phyloP scores from a whole-genome alignment of 2,888 invertebrate genomes.

The Drosophila pseudotalamancana region DNA sequence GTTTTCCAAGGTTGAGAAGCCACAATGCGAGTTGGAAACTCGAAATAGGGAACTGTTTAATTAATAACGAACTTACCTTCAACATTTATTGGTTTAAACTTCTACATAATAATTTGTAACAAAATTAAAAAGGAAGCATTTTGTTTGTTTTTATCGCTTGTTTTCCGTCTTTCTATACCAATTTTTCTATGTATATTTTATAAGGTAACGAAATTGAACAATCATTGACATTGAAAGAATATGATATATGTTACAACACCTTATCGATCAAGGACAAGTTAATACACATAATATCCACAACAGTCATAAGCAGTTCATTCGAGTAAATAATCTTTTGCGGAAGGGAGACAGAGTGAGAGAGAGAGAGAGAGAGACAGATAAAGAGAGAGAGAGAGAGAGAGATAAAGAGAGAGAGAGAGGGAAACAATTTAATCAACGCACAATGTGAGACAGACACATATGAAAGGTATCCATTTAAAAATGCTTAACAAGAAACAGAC shows the following conservation, averaged over 20 bases:
- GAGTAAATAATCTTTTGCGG: constrained; percentile 52
- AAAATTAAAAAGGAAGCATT: neutral
- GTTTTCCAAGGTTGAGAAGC: too few relatives aligned
- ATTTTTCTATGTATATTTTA: constrained; percentile 25
- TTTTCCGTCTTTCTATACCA: neutral
- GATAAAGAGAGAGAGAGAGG: constrained; percentile 1
- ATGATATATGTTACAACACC: constrained; percentile 16
- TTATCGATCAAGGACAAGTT: constrained; percentile 49
- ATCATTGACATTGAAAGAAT: constrained; percentile 31
- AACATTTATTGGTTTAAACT: too few relatives aligned
- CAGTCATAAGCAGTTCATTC: constrained; percentile 37
- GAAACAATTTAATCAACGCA: constrained; percentile 75
- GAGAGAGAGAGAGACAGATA: neutral
- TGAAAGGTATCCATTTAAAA: constrained; percentile 70
- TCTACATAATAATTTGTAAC: too few relatives aligned
- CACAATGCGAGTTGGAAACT: too few relatives aligned
- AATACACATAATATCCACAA: constrained; percentile 23
- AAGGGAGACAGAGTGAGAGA: neutral
- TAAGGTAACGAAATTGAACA: constrained; percentile 19
- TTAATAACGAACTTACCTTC: too few relatives aligned
- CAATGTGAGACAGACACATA: constrained; percentile 43
- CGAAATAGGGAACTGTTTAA: too few relatives aligned
- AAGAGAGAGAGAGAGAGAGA: neutral
- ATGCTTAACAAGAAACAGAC: constrained; percentile 69
- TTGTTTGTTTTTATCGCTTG: neutral